A percentile compares a stretch with the other conserved stretches of the same genome.
Conservation (phyloP, 2,797 vertebrate genomes). For the Sylvia borin region DNA sequence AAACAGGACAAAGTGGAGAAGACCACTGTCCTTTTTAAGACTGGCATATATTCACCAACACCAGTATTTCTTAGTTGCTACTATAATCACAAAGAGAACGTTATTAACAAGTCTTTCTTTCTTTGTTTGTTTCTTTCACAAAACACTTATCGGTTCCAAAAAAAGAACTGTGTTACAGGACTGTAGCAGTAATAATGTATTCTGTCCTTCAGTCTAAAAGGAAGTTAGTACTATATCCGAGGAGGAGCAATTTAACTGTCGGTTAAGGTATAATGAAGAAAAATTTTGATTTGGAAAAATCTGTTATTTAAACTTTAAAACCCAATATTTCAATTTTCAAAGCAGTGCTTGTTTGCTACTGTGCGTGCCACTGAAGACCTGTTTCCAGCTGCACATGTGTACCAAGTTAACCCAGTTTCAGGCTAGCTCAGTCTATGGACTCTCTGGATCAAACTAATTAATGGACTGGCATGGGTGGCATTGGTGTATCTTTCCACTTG, state of each 20-base stretch:
- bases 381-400: neutral
- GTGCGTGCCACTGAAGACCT: neutral
- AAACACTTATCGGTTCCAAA: neutral
- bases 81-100: conserved; percentile 38
- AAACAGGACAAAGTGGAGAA: conserved; percentile 16
- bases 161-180: conserved; percentile 6
- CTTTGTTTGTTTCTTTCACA: neutral
- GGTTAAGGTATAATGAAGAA: neutral
- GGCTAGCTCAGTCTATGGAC: neutral
- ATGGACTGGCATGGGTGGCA: neutral
- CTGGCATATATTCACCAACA: conserved; percentile 44
- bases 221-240: neutral
- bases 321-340: neutral
- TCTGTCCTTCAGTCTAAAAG: conserved; percentile 7
- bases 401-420: neutral
- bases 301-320: neutral
- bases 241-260: neutral
- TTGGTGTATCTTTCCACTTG: neutral
- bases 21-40: conserved; percentile 38
- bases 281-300: neutral
- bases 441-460: neutral
- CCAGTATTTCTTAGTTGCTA: conserved; percentile 45
- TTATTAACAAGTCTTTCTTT: neutral
- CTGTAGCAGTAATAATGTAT: neutral
- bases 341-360: neutral